Conservation (phyloP, 1,140 invertebrate genomes). For the Andricus grossulariae region DNA sequence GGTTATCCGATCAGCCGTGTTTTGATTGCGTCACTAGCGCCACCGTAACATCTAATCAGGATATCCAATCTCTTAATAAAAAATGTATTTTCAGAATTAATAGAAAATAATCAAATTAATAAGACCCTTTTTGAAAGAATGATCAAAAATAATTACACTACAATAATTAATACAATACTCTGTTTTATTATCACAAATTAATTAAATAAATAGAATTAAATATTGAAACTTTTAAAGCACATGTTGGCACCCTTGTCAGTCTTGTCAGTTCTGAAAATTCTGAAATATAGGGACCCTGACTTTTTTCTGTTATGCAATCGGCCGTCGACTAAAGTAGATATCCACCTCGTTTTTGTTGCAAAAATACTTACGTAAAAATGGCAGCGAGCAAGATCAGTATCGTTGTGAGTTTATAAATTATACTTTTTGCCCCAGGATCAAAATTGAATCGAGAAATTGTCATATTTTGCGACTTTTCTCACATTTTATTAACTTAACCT, state of each 20-base stretch:
- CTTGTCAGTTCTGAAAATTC: neutral
- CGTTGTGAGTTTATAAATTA: constrained; percentile 49
- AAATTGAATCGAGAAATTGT: neutral
- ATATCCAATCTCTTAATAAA: no score
- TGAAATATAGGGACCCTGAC: neutral
- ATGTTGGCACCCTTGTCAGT: neutral
- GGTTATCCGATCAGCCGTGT: no score
- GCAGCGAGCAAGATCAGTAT: constrained; percentile 54
- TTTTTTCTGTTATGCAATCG: constrained; percentile 43
- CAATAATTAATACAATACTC: no score
- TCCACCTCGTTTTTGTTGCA: constrained; percentile 14
- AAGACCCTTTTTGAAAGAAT: no score
- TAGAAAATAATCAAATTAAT: no score
- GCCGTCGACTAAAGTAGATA: constrained; percentile 5
- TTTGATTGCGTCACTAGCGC: no score
- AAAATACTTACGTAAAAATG: constrained; percentile 48
- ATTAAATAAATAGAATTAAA: no score
- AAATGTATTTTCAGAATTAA: no score
- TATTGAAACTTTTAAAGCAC: no score
- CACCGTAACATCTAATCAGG: no score
- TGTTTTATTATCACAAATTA: no score
- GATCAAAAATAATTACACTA: no score
- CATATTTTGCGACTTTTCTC: neutral
- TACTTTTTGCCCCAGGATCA: neutral
- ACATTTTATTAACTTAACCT: constrained; percentile 40